Base-by-base conservation (phyloP, 2,113 vertebrate genomes). In the Thunnus thynnus region DNA sequence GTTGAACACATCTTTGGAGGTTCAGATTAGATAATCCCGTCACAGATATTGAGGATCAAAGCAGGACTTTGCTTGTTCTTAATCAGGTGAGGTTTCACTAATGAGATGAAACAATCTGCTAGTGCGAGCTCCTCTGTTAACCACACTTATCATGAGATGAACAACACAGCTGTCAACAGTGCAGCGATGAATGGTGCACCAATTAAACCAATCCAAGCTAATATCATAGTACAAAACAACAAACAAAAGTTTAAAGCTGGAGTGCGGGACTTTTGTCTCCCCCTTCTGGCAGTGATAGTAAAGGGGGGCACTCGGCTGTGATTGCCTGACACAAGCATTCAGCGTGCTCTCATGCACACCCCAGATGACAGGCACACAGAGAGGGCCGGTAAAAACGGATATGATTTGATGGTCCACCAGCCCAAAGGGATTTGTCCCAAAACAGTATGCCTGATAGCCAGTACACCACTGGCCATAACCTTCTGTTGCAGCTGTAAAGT, bases 21-120 rank as follows among this genome's bases (percentile, higher is more conserved):
- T 46, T 57, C 13, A 47, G 52, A 68, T 72, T 36, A 61, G 46
- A 57, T 80, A 63, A 87, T 84, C 67, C 48, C 8, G 51, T 87
- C 54, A 82, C 5, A 72, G 10, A 51, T 58, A 65, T 4, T 25
- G 11, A 74, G 18, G 36, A 56, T 64, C 63, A 32, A 67, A 76
- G 5, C 16, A 50, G 5, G 25, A 13, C 27, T 54, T 5, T 13
- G 0, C 18, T 20, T 27, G 27, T 14, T 41, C 12, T 60, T 58
- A 46, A 58, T 74, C 58, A 78, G 63, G 67, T 52, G 13, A 72
- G 16, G 41, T 56, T 78, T 54, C 5, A n/a, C 60, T n/a, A 32
- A 3, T 55, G 1, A 46, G 36, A 32, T 54, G 30, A 25, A 60
- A 9, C 10, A 52, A 41, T 61, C 12, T 22, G n/a, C 17, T 87